A percentile compares a stretch with the other conserved stretches of the same genome.
phyloP scores from a whole-genome alignment of 2,888 invertebrate genomes.

The Sceliomorpha sp. region DNA sequence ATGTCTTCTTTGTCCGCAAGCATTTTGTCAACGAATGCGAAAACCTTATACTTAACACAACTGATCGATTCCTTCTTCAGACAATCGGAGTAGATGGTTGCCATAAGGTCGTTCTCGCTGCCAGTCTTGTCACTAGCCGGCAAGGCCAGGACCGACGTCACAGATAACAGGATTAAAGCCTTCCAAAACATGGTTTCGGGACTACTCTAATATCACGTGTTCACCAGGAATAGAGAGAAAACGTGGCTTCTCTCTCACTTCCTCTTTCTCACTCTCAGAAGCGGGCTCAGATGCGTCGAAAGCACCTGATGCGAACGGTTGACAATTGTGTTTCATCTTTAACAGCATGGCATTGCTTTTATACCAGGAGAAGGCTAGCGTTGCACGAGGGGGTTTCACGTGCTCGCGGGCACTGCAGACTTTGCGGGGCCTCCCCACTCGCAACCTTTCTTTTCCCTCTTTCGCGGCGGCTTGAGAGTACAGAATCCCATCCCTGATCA shows the following conservation, averaged over 20 bases:
- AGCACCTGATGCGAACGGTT: slow-evolving; percentile 70
- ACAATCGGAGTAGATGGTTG: slow-evolving; percentile 89
- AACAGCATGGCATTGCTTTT: slow-evolving; percentile 80
- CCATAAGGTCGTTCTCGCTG: slow-evolving; percentile 89
- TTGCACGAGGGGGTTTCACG: slow-evolving; percentile 70
- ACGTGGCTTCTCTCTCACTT: slow-evolving; percentile 17
- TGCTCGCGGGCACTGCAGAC: slow-evolving; percentile 58
- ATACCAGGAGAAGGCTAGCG: slow-evolving; percentile 73
- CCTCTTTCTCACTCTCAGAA: slow-evolving; percentile 32
- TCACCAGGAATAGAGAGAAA: slow-evolving; percentile 49
- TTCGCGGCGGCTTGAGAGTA: slow-evolving; percentile 38
- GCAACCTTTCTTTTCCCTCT: slow-evolving; percentile 57
- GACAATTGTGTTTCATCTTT: slow-evolving; percentile 79
- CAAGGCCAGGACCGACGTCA: slow-evolving; percentile 83
- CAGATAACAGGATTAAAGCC: slow-evolving; percentile 58
- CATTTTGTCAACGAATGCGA: slow-evolving; percentile 92
- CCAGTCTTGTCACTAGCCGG: slow-evolving; percentile 86
- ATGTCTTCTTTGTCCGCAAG: slow-evolving; percentile 90
- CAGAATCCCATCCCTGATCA: slow-evolving; percentile 40
- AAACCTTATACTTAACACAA: slow-evolving; percentile 92
- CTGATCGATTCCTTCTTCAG: slow-evolving; percentile 90
- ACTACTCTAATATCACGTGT: slow-evolving; percentile 49
- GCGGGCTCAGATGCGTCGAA: slow-evolving; percentile 49
- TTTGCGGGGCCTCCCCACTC: slow-evolving; percentile 60
- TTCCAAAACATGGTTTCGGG: slow-evolving; percentile 52